These are phyloP conservation scores for Tachysurus fulvidraco DNA, from an alignment of 2,113 vertebrate genomes.

Conservation along the genomic window DNA sequence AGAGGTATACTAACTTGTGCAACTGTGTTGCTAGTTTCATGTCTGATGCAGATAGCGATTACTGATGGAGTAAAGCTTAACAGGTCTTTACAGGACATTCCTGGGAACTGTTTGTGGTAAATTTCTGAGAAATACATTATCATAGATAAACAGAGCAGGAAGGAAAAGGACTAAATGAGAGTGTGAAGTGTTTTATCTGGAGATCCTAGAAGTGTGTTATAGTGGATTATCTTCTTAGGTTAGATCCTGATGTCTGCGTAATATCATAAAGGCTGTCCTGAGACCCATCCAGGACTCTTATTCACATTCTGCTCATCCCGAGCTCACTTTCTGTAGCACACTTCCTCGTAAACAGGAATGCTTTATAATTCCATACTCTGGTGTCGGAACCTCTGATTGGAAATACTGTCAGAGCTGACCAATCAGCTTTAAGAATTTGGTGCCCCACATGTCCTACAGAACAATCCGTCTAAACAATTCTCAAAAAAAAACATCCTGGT, in stretches of 20 bases:
- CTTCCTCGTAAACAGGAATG: background rate
- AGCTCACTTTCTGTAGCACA: background rate
- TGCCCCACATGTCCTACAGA: background rate
- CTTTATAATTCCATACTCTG: background rate
- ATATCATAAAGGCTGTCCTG: background rate
- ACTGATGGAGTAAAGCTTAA: slow-evolving; percentile 3
- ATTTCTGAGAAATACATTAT: slow-evolving; percentile 9
- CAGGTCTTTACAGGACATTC: slow-evolving; percentile 36
- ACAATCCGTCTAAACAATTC: background rate
- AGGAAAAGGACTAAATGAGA: background rate
- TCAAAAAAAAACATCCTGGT: background rate
- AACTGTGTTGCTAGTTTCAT: background rate
- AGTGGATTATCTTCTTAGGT: background rate
- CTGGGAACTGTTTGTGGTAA: slow-evolving; percentile 29
- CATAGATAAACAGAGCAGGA: background rate
- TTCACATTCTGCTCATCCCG: background rate
- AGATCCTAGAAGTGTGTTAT: background rate
- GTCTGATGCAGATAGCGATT: slow-evolving; percentile 9
- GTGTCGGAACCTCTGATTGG: background rate
- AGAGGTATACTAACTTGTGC: slow-evolving; percentile 11
- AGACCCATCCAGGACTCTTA: background rate
- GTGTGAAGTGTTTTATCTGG: background rate
- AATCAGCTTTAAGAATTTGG: background rate
- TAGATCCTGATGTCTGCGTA: background rate
- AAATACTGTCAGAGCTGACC: background rate